These are phyloP conservation scores for Phlogophora meticulosa DNA, from an alignment of 2,888 invertebrate genomes.

Conservation along the genomic window DNA sequence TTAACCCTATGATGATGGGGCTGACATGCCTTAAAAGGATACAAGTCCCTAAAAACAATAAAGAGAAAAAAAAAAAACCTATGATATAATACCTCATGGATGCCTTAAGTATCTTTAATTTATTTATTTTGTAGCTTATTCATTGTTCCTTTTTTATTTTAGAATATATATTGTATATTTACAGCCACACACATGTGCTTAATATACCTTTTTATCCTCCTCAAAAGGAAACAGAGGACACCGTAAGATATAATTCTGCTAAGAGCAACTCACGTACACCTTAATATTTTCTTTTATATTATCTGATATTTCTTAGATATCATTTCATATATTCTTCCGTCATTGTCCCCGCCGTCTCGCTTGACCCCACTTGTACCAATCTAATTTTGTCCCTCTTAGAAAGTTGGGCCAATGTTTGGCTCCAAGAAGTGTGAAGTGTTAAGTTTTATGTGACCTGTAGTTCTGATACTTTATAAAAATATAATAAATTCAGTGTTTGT, in stretches of 20 bases:
- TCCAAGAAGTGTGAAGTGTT: conserved; percentile 32
- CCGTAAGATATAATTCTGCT: conserved; percentile 46
- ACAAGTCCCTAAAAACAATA: no score
- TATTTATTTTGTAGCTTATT: background rate
- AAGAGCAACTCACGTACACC: conserved; percentile 56
- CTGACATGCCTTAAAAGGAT: no score
- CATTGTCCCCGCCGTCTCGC: conserved; percentile 82
- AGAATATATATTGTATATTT: no score
- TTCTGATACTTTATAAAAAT: background rate
- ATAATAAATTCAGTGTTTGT: no score
- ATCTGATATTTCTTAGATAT: conserved; percentile 73
- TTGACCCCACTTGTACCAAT: conserved; percentile 88
- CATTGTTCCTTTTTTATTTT: no score
- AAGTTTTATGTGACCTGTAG: conserved; percentile 26
- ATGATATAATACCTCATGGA: no score
- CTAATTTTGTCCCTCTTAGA: conserved; percentile 79
- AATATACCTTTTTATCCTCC: background rate
- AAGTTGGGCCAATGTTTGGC: conserved; percentile 71
- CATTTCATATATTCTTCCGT: conserved; percentile 79
- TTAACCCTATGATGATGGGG: no score
- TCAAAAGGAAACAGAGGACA: background rate
- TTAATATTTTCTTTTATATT: conserved; percentile 63
- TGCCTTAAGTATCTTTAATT: no score
- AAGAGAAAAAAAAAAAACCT: no score
- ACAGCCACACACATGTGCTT: no score